These are phyloP conservation scores for Hydrotaea diabolus DNA, from an alignment of 2,888 invertebrate genomes.

Conservation along the genomic window DNA sequence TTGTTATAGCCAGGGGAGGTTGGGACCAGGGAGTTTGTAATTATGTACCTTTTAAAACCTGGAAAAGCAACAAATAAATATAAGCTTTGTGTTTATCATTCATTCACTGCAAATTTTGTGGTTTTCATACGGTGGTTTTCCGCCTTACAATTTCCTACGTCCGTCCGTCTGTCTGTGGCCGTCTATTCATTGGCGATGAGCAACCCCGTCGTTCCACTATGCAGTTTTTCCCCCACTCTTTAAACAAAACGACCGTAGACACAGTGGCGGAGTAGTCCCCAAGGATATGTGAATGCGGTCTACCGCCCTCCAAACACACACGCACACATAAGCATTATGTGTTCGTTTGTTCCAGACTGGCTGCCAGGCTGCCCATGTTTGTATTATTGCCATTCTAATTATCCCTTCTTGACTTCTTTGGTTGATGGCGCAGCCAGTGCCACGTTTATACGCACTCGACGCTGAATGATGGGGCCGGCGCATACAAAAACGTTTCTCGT, in stretches of 20 bases:
- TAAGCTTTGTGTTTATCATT: conserved; percentile 19
- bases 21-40: background rate
- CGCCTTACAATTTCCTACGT: conserved; percentile 42
- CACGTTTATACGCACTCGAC: background rate
- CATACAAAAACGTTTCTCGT: background rate
- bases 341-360: no score
- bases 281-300: conserved; percentile 49
- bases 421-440: background rate
- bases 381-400: conserved; percentile 63
- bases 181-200: background rate
- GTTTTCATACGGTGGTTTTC: conserved; percentile 61
- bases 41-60: conserved; percentile 27
- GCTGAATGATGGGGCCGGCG: background rate
- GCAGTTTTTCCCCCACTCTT: background rate
- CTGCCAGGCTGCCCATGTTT: background rate
- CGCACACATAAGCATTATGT: conserved; percentile 49
- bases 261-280: conserved; percentile 49
- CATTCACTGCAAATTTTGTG: conserved; percentile 64
- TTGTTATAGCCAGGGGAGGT: background rate
- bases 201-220: background rate
- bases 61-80: conserved; percentile 28
- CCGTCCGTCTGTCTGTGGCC: background rate
- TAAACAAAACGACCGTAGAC: background rate
- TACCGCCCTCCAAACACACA: conserved; percentile 30
- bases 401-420: conserved; percentile 58